These are phyloP conservation scores for Ichneumoninae sp. DNA, from an alignment of 2,888 invertebrate genomes.

Conservation along the genomic window DNA sequence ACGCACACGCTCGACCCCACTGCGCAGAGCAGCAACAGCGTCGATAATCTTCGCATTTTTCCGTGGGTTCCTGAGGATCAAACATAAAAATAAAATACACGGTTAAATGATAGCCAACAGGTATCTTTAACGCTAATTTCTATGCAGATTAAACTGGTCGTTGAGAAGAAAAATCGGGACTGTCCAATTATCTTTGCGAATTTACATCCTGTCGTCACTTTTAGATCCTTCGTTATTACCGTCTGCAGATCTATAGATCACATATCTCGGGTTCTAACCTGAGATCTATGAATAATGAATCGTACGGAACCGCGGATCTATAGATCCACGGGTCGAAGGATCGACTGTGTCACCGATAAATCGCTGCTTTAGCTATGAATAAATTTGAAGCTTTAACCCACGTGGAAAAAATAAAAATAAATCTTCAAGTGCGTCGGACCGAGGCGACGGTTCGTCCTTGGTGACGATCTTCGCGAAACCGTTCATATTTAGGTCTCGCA, in stretches of 20 bases:
- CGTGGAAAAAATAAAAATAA: not conserved
- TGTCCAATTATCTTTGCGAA: not conserved
- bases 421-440: not conserved
- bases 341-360: not conserved
- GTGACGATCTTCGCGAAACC: constrained; percentile 3
- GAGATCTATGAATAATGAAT: not conserved
- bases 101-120: not conserved
- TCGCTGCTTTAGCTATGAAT: not conserved
- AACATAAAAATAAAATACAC: constrained; percentile 19
- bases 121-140: not conserved
- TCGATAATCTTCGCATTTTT: constrained; percentile 72
- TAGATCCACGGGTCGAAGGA: not conserved
- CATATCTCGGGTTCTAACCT: not conserved
- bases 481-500: constrained; percentile 27
- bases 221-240: not conserved
- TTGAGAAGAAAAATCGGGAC: not conserved
- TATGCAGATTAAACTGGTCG: not conserved
- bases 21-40: constrained; percentile 71
- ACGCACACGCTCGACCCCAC: constrained; percentile 68
- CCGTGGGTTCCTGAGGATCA: constrained; percentile 63
- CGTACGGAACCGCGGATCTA: not conserved
- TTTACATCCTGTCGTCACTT: not conserved
- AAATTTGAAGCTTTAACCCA: constrained; percentile 10
- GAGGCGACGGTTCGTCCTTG: not conserved
- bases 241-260: not conserved